Conservation (phyloP, 2,797 vertebrate species). For the Myotis vivesi region DNA sequence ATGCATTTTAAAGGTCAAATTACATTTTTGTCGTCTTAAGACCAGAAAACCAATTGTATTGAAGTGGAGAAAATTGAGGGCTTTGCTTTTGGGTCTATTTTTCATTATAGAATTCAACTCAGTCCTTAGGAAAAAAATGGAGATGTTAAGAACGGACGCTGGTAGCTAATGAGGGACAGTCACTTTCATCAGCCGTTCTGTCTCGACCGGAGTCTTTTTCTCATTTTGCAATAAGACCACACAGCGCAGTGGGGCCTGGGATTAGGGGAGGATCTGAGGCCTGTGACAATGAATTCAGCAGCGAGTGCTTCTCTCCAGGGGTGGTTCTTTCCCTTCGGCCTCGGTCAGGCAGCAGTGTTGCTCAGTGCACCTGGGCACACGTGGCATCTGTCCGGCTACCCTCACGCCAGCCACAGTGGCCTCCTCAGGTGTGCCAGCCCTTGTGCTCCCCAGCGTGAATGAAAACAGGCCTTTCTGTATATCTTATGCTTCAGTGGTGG, state of each 20-base stretch:
- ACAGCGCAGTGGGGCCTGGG: neutral
- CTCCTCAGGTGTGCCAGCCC: neutral
- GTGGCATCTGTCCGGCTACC: neutral
- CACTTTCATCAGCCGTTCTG: conserved; percentile 32
- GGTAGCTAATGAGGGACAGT: conserved; percentile 2
- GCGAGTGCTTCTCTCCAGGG: neutral
- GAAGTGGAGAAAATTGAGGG: conserved; percentile 44
- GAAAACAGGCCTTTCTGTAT: neutral
- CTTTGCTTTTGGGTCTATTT: conserved; percentile 41
- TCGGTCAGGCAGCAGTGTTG: neutral
- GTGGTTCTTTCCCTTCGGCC: conserved; percentile 4
- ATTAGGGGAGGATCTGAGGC: conserved; percentile 15
- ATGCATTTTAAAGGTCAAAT: conserved; percentile 64
- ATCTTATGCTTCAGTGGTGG: accelerated
- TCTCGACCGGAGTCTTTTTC: conserved; percentile 41
- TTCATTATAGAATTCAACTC: conserved; percentile 46
- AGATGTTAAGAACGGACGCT: conserved; percentile 42
- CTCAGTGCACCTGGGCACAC: neutral
- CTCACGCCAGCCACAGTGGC: neutral
- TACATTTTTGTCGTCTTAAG: conserved; percentile 47
- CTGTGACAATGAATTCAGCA: neutral
- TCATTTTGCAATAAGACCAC: conserved; percentile 56
- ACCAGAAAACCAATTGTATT: conserved; percentile 60
- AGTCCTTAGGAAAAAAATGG: conserved; percentile 49
- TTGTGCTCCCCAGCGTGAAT: neutral